A percentile compares a stretch with the other conserved stretches of the same genome.
These are phyloP conservation scores for Latheticus oryzae DNA, from an alignment of 2,888 invertebrate species.

Conservation along the genomic window DNA sequence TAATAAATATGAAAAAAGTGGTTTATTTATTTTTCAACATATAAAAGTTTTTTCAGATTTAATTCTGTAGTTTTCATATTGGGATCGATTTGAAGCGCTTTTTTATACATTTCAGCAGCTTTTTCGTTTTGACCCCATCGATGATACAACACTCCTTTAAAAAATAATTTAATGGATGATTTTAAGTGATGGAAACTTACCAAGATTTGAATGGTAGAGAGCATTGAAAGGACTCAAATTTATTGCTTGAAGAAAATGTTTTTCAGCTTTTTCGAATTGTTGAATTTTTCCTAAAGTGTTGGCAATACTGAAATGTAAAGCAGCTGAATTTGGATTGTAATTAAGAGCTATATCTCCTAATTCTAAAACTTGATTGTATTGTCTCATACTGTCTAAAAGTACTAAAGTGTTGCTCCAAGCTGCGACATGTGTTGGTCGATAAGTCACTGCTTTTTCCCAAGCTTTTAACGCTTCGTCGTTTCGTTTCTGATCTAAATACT, in stretches of 20 bases:
- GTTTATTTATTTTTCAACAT: slow-evolving; percentile 7
- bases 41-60: slow-evolving; percentile 71
- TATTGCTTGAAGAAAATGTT: slow-evolving; percentile 82
- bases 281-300: slow-evolving; percentile 89
- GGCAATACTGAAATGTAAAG: slow-evolving; percentile 87
- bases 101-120: slow-evolving; percentile 81
- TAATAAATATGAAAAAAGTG: slow-evolving; percentile 41
- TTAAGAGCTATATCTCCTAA: slow-evolving; percentile 77
- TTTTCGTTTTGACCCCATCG: slow-evolving; percentile 83
- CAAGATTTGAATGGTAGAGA: slow-evolving; percentile 90
- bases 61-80: slow-evolving; percentile 75
- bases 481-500: slow-evolving; percentile 84
- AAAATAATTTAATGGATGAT: slow-evolving; percentile 27
- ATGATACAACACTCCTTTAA: slow-evolving; percentile 89
- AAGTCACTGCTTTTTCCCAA: slow-evolving; percentile 85
- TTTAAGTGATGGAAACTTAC: slow-evolving; percentile 65
- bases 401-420: slow-evolving; percentile 95
- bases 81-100: slow-evolving; percentile 80
- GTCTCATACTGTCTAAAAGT: slow-evolving; percentile 76
- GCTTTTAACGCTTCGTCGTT: slow-evolving; percentile 80
- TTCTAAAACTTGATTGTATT: slow-evolving; percentile 74
- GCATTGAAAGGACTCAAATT: slow-evolving; percentile 74
- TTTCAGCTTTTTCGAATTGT: slow-evolving; percentile 82
- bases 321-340: slow-evolving; percentile 79
- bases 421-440: slow-evolving; percentile 81